Evolutionary conservation across 2,113 vertebrate species (phyloP), one percentile per base, ranked within the genome.

Genomic region (Ia io): DNA sequence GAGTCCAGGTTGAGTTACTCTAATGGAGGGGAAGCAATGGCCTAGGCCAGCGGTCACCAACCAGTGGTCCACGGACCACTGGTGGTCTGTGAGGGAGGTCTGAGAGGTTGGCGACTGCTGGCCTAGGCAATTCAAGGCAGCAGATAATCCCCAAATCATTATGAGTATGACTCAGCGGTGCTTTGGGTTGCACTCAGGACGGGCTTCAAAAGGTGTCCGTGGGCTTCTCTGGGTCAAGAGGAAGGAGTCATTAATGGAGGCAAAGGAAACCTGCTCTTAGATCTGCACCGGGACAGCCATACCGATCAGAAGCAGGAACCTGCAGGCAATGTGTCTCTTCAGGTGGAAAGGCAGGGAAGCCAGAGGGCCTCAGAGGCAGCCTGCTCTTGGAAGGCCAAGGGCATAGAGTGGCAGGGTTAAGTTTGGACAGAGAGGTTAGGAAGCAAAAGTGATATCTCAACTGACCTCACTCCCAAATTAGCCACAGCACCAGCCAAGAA

Each of bases 251-350:
- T 51, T 82, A 53, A 65, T n/a, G 23, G 44, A n/a, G 84, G 69
- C 53, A 47, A 23, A 90, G 35, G 17, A 94, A 63, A 94, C 49
- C 69, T 94, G 69, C 84, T 79, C 53, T 67, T 59, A 47, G 80
- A 56, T 93, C 71, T 95, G 91, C 16, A 71, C 80, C n/a, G 84
- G 77, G 51, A 87, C 59, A 47, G 90, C 51, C 32, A n/a, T 61
- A 23, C 56, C 76, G 25, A 96, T 63, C 69, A 89, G 93, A 85
- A 96, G 94, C 59, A 96, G 74, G 37, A 85, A 88, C 9, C 49
- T 77, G 25, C 93, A 92, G 16, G 67, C 53, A n/a, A 9, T 42
- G 40, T 79, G 51, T 93, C 89, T 69, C 69, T 67, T 77, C 73
- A 77, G 83, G 73, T 84, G 59, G 65, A 56, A 80, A 80, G 47